Conservation (phyloP, 2,113 vertebrate genomes). For the Bettongia penicillata region DNA sequence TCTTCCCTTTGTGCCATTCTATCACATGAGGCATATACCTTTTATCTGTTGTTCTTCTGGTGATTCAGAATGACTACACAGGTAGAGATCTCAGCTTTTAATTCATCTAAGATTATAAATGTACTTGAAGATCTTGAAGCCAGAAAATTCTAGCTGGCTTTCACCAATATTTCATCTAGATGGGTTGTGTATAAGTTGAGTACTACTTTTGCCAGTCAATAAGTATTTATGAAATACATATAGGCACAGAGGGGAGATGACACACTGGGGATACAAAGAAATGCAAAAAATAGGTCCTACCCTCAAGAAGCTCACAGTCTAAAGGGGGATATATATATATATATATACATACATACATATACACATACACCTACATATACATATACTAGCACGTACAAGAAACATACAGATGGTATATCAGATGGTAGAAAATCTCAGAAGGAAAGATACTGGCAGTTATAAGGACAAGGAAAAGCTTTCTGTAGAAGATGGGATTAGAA, state of each 20-base stretch:
- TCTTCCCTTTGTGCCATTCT: background rate
- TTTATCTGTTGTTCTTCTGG: background rate
- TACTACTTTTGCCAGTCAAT: background rate
- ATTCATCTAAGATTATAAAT: background rate
- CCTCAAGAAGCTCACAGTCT: background rate
- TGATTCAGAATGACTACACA: background rate
- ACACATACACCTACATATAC: background rate
- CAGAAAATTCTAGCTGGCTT: background rate
- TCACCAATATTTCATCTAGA: background rate
- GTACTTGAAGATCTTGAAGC: background rate
- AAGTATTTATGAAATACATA: background rate
- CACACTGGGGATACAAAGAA: background rate
- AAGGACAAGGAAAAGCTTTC: background rate
- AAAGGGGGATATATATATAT: background rate
- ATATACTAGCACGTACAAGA: background rate
- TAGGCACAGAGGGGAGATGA: background rate
- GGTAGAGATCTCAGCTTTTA: background rate
- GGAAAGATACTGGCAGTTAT: background rate
- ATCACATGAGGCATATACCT: background rate
- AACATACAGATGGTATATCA: background rate
- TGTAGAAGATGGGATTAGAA: background rate
- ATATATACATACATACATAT: no score
- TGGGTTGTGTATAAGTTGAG: background rate
- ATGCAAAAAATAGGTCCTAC: background rate
- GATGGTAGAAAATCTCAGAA: background rate